Base-by-base conservation (phyloP, 2,888 invertebrate species). In the Empis stercorea region DNA sequence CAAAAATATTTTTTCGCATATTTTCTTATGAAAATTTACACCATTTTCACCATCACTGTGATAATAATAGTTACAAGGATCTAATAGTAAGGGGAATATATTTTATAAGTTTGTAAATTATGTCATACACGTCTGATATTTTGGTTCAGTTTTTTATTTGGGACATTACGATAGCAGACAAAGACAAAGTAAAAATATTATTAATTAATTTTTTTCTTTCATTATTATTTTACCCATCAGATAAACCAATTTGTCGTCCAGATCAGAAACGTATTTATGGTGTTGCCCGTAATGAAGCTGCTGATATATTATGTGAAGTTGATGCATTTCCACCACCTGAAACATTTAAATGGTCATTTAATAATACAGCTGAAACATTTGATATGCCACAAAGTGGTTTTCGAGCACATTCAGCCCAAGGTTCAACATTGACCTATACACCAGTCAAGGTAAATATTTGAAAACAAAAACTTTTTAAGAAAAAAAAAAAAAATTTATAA, bases 291-390 rank as follows among this genome's bases (percentile, higher is more conserved):
- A 81, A 84, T 63, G 88, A 89, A 66, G 79, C 81, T 46, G 84
- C 85, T 1, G 79, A 79, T 62, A 80, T 91, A 48, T 71, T 79
- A 43, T 91, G 91, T 64, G 83, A 84, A 66, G 89, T 91, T 41
- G 87, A 89, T 61, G 81, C 88, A 17, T 87, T 83, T 66, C 89
- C 91, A 14, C 76, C 80, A 1, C 87, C 87, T 2, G 81, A 83
- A 60, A 81, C 77, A 60, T 91, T 88, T 68, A 83, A 83, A 58
- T 91, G 91, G 91, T 80, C 82, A 27, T 85, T 92, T 65, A 93
- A 93, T 72, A 91, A 88, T 70, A 86, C 88, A 36, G 81, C 85
- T 54, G 87, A 87, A 63, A 80, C 80, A 56, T 75, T 80, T 52
- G 87, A 88, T 60, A 79, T 89, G 61, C 78, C 81, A 37, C 76